Evolutionary conservation across 2,113 vertebrate species (phyloP).

Genomic region (Pycnonotus jocosus): DNA sequence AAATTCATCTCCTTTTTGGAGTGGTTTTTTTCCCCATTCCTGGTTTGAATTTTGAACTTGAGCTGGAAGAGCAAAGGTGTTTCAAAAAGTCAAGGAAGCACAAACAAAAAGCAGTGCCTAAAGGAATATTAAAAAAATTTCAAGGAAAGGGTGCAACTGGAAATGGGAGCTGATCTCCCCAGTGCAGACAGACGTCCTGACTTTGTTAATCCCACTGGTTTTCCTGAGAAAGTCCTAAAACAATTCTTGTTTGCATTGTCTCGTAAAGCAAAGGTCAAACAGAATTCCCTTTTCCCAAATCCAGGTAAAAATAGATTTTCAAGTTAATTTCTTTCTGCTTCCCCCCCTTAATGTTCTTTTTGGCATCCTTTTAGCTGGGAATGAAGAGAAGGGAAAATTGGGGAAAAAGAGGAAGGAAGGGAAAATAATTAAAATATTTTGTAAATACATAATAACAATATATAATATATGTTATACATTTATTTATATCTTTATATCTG

Average conservation of each 20-base stretch:
- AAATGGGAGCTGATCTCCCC: background rate
- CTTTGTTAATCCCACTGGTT: background rate
- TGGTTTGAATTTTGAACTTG: background rate
- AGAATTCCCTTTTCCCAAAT: background rate
- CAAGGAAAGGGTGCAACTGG: background rate
- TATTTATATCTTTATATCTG: background rate
- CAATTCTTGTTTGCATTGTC: background rate
- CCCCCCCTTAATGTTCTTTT: background rate
- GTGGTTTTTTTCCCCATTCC: accelerated
- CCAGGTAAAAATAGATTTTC: background rate
- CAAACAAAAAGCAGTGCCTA: background rate
- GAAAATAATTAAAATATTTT: too few relatives aligned
- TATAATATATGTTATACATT: background rate
- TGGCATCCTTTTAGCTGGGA: background rate
- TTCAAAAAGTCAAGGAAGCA: background rate
- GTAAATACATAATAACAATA: background rate
- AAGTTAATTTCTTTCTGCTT: background rate
- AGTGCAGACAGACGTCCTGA: background rate
- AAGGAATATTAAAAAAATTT: background rate
- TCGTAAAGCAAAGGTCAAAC: background rate
- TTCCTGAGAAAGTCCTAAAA: background rate
- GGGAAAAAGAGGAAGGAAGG: background rate
- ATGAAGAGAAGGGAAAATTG: accelerated
- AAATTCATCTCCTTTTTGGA: background rate
- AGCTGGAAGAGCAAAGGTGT: background rate